These are phyloP conservation scores for Ceratina japonica DNA, from an alignment of 1,140 invertebrate species.

Conservation along the genomic window DNA sequence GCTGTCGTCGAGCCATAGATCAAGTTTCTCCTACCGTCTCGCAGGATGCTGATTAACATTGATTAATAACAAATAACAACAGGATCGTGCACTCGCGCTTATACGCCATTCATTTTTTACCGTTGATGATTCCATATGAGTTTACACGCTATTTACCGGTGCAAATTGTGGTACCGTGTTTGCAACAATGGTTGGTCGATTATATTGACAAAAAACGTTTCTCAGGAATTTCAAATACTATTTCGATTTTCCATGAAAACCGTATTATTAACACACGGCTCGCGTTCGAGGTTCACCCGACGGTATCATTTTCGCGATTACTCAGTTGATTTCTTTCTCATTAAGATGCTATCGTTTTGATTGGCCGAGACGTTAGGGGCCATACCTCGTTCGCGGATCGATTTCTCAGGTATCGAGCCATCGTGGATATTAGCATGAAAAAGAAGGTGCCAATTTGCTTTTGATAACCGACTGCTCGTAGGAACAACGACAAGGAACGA, in stretches of 20 bases:
- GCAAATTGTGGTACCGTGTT: too few species aligned
- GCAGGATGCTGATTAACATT: neutral
- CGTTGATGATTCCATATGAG: neutral
- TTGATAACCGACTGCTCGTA: slow-evolving; percentile 39
- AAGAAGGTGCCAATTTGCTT: slow-evolving; percentile 68
- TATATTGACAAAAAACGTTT: too few species aligned
- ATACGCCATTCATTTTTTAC: neutral
- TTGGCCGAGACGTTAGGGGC: slow-evolving; percentile 52
- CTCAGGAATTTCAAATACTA: neutral
- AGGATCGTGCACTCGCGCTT: neutral
- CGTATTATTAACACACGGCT: slow-evolving; percentile 2
- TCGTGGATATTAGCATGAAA: slow-evolving; percentile 64
- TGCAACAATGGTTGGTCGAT: too few species aligned
- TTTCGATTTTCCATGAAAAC: neutral
- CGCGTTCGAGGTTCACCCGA: neutral
- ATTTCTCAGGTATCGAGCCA: slow-evolving; percentile 53
- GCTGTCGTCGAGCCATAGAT: too few species aligned
- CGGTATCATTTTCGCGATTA: slow-evolving; percentile 23
- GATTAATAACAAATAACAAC: neutral
- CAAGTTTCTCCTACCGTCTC: neutral
- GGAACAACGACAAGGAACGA: neutral
- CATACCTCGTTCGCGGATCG: slow-evolving; percentile 55
- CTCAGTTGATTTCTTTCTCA: slow-evolving; percentile 39
- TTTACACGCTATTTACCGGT: neutral
- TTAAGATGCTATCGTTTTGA: slow-evolving; percentile 42